Evolutionary conservation across 2,888 invertebrate species (phyloP), one percentile per base, ranked within the genome.

Genomic region (Nomada ferruginata): DNA sequence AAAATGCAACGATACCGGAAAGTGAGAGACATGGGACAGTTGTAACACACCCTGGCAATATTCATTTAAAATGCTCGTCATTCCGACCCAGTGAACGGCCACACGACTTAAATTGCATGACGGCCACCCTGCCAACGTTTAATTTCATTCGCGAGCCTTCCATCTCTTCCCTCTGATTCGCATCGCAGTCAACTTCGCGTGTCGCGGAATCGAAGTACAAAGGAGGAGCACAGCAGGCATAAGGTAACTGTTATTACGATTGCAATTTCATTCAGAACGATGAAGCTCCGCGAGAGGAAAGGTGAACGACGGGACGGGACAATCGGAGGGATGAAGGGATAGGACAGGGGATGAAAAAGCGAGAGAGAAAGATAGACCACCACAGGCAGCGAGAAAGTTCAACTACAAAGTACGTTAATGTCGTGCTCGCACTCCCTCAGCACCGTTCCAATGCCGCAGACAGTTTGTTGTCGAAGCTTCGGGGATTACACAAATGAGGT

Each of bases 181-280:
- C 85, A 79, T 86, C 86, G 75, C 78, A 64, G 66, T 69, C 82
- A 69, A 77, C 77, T 79, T 72, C 84, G 73, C 79, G 82, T 84
- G 88, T 86, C 89, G 89, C 83, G 9, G 77, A 88, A 90, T 89
- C 86, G 87, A 89, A 88, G 86, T 85, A 89, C 86, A 88, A 88
- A 88, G 88, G 86, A 86, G 85, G 83, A 87, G 47, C 47, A 86
- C 86, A 82, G 86, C 85, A 87, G 89, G 88, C 90, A 92, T 91
- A 90, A 90, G 90, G 89, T 90, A 91, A 91, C 92, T 91, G 91
- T 90, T 89, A 89, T 90, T 90, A 92, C 90, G 90, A 91, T 92
- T 87, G 91, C 90, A 88, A 90, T 91, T 90, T 88, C 87, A 88
- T 86, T 76, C 81, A 77, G 76, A 69, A 85, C 68, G 85, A 77